These are phyloP conservation scores for Catharus minimus DNA, from an alignment of 2,113 vertebrate genomes.

Conservation along the genomic window DNA sequence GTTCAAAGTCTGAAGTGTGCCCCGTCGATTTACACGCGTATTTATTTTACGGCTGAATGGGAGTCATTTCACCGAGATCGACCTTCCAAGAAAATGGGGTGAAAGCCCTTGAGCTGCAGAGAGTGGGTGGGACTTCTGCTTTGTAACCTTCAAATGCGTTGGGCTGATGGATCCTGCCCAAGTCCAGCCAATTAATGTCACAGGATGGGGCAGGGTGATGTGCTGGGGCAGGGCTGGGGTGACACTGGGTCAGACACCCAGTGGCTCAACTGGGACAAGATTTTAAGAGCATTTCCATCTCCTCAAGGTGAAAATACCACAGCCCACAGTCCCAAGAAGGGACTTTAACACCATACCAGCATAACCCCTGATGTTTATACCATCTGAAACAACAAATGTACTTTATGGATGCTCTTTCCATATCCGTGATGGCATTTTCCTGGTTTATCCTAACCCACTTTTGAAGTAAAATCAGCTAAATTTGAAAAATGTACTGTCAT, in stretches of 20 bases:
- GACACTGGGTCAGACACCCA: neutral
- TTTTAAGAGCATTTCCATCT: neutral
- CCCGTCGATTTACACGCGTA: neutral
- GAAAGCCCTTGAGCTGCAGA: neutral
- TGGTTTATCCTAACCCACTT: neutral
- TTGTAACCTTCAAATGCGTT: neutral
- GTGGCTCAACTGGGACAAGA: neutral
- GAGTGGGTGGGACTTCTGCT: neutral
- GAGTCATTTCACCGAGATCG: neutral
- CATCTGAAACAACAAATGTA: accelerated
- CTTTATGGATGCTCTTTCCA: accelerated
- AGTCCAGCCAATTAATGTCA: accelerated
- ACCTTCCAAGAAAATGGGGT: neutral
- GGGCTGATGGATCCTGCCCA: neutral
- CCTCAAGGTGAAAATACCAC: neutral
- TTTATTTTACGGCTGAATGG: conserved; percentile 1
- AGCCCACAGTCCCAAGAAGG: no score
- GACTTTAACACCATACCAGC: neutral
- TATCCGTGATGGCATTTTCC: neutral
- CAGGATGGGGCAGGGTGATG: neutral
- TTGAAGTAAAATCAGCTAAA: neutral
- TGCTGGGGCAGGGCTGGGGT: neutral
- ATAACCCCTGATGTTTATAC: neutral
- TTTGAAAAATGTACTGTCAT: neutral
- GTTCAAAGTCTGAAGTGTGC: conserved; percentile 70